These are phyloP conservation scores for Drosophila albomicans DNA, from an alignment of 1,140 invertebrate species.

Conservation along the genomic window DNA sequence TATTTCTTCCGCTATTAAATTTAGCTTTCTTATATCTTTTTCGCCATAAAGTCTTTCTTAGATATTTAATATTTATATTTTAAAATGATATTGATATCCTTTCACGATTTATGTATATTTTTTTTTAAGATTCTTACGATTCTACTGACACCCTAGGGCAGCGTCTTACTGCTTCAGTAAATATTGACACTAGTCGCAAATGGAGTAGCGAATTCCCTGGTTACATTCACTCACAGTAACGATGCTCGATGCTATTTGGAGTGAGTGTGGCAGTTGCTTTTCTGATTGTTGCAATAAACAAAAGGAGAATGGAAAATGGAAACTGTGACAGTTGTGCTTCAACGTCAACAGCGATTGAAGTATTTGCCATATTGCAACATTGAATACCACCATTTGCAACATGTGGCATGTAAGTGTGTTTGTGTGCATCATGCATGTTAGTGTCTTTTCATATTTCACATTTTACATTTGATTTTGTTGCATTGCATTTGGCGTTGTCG, in stretches of 20 bases:
- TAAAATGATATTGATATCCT: background rate
- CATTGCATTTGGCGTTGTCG: slow-evolving; percentile 27
- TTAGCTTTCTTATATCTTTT: too few relatives aligned
- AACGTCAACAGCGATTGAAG: slow-evolving; percentile 31
- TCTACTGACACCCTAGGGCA: background rate
- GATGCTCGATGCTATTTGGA: background rate
- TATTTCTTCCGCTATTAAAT: too few relatives aligned
- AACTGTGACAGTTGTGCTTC: slow-evolving; percentile 19
- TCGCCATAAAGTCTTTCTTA: too few relatives aligned
- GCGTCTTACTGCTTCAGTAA: background rate
- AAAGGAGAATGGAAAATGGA: background rate
- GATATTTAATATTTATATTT: background rate
- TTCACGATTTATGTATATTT: too few relatives aligned
- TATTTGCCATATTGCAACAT: slow-evolving; percentile 16
- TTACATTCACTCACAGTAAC: background rate
- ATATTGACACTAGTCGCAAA: background rate
- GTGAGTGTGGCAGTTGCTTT: slow-evolving; percentile 1
- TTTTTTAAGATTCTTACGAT: too few relatives aligned
- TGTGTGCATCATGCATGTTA: slow-evolving; percentile 14
- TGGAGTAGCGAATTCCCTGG: background rate
- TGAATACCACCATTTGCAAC: background rate
- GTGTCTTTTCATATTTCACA: slow-evolving; percentile 29
- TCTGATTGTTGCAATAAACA: background rate
- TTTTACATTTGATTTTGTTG: slow-evolving; percentile 34
- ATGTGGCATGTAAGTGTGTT: background rate